phyloP scores from a whole-genome alignment of 1,140 invertebrate genomes.

The Polypedilum vanderplanki region DNA sequence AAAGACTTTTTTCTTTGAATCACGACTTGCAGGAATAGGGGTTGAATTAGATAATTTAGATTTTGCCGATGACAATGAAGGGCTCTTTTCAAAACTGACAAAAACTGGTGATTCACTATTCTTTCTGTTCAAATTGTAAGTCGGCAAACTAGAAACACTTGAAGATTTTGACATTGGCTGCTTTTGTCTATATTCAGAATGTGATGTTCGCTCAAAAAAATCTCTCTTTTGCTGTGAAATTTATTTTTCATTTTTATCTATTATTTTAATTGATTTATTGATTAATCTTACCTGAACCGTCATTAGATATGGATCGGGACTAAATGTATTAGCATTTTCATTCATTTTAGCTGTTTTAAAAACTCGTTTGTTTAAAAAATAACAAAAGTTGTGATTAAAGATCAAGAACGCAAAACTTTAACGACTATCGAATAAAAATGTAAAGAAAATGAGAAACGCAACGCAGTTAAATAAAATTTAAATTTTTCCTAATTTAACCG shows the following conservation, averaged over 20 bases:
- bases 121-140: no score
- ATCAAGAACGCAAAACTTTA: no score
- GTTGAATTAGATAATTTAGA: neutral
- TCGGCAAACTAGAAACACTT: no score
- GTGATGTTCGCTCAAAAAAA: neutral
- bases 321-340: neutral
- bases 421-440: no score
- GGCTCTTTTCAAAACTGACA: no score
- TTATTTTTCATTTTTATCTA: neutral
- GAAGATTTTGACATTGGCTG: neutral
- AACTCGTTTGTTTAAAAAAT: no score
- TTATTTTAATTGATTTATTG: neutral
- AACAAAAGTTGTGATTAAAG: no score
- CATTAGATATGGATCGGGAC: neutral
- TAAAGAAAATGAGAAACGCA: neutral
- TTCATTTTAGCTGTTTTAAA: neutral
- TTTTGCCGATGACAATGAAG: neutral
- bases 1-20: neutral
- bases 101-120: no score
- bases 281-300: neutral
- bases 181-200: neutral
- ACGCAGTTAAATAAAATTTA: neutral
- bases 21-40: neutral
- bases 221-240: neutral
- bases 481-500: neutral